phyloP scores from a whole-genome alignment of 2,797 vertebrate genomes.

The Avahi laniger region DNA sequence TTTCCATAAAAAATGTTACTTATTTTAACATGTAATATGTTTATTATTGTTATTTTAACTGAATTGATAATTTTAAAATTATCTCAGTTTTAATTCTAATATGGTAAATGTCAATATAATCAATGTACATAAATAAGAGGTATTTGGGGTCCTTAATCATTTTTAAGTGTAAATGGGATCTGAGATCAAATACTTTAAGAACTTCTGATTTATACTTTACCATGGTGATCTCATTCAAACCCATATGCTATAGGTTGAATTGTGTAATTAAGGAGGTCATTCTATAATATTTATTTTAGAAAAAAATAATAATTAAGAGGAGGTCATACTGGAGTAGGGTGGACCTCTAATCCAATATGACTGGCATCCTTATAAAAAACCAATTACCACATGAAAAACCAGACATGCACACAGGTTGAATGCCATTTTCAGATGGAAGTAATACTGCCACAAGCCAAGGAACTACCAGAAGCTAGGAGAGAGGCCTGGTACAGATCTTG shows the following conservation, averaged over 20 bases:
- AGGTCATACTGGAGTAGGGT: background rate
- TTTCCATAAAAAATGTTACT: background rate
- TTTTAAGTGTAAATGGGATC: background rate
- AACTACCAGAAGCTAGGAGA: background rate
- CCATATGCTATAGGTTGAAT: background rate
- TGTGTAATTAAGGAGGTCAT: background rate
- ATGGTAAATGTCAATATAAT: background rate
- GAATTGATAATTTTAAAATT: background rate
- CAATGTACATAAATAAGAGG: background rate
- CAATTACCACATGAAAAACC: background rate
- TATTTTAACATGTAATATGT: background rate
- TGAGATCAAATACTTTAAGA: background rate
- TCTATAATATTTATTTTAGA: background rate
- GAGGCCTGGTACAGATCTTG: background rate
- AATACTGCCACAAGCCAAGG: background rate
- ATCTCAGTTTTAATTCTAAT: background rate
- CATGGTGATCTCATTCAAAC: background rate
- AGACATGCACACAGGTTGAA: background rate
- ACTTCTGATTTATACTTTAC: background rate
- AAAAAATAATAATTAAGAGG: background rate
- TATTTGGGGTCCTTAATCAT: background rate
- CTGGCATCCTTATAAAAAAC: background rate
- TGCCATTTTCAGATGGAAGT: background rate
- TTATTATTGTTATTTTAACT: background rate
- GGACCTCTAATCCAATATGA: background rate